phyloP scores from a whole-genome alignment of 1,140 invertebrate species.

The Trachelipus rathkii region DNA sequence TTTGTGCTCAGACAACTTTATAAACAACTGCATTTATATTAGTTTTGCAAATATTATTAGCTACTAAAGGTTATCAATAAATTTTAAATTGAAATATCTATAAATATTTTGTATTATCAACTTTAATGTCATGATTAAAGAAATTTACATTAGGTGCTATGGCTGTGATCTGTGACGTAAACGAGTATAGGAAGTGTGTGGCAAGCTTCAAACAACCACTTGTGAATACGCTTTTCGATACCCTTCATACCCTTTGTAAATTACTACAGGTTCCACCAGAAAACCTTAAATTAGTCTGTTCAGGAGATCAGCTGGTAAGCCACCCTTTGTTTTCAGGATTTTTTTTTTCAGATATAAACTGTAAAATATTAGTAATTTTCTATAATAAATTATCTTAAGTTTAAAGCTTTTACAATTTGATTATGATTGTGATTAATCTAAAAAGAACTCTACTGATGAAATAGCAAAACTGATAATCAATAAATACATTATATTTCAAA shows the following conservation, averaged over 20 bases:
- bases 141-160: conserved; percentile 68
- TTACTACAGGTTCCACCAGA: conserved; percentile 90
- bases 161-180: conserved; percentile 96
- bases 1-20: too few relatives aligned
- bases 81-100: too few relatives aligned
- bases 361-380: conserved; percentile 17
- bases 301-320: conserved; percentile 83
- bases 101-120: too few relatives aligned
- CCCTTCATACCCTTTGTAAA: conserved; percentile 91
- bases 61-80: too few relatives aligned
- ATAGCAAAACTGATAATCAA: too few relatives aligned
- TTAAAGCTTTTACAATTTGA: too few relatives aligned
- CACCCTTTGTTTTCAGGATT: neutral
- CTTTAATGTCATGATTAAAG: too few relatives aligned
- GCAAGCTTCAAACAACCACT: conserved; percentile 68
- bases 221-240: conserved; percentile 84
- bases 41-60: too few relatives aligned
- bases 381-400: conserved; percentile 21
- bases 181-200: conserved; percentile 82
- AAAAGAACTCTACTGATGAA: too few relatives aligned
- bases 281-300: conserved; percentile 92
- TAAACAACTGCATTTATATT: too few relatives aligned
- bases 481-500: too few relatives aligned
- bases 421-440: too few relatives aligned
- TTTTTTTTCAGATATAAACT: conserved; percentile 38